Evolutionary conservation across 1,140 invertebrate genomes (phyloP), one percentile per base, ranked within the genome.

Genomic region (Panagrolaimus sp.): DNA sequence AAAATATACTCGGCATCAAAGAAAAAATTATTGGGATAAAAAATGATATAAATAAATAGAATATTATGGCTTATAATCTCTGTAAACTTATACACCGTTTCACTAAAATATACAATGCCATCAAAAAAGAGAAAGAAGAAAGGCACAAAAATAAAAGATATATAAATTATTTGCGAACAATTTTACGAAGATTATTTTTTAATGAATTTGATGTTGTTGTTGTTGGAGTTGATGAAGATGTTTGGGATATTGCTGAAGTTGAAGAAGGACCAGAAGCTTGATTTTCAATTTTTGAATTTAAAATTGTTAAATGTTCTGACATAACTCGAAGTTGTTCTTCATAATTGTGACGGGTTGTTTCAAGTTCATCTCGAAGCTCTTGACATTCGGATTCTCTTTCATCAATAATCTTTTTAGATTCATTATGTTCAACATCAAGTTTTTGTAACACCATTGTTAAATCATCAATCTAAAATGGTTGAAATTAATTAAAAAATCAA

Each of bases 111-210:
- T n/a, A 38, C 32, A 38, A 38, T 38, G 32, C 32, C 14, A n/a
- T n/a, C n/a, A 52, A 24, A 17, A 9, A 3, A 3, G n/a, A 52
- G n/a, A 38, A 38, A 38, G n/a, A 38, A 38, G 2, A 38, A 38
- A 38, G 32, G 32, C 32, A 38, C 32, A n/a, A n/a, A n/a, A n/a
- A n/a, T n/a, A 38, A 38, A 38, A 38, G 32, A 38, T 4, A 2
- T 4, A 7, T 38, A 38, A 52, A 26, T 17, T 24, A 58, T 28
- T 58, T 58, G 14, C 52, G 52, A n/a, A 58, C 52, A 21, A 58
- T 58, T 58, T 58, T 58, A 12, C 52, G 52, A 26, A 58, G 52
- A 58, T 58, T 58, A 12, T 58, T n/a, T 21, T 58, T 58, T 14
- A 58, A 58, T 4, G 52, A 58, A 28, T 28, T 58, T 28, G 52